Conservation (phyloP, 2,797 vertebrate genomes). For the Enteromius thamalakanensis region DNA sequence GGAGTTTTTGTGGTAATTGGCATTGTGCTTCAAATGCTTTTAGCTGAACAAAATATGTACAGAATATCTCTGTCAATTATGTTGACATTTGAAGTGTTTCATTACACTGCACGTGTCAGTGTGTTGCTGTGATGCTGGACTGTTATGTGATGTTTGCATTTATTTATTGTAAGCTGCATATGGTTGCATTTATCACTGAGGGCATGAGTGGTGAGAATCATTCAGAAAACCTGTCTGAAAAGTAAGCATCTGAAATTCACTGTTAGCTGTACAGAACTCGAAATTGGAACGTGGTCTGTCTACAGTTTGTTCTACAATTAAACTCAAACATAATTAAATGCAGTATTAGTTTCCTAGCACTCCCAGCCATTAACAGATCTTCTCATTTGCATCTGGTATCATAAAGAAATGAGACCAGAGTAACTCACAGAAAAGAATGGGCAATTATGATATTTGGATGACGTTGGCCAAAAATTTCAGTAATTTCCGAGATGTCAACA, state of each 20-base stretch:
- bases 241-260: neutral
- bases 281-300: neutral
- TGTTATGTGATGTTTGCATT: neutral
- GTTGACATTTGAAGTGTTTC: neutral
- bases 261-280: neutral
- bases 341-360: neutral
- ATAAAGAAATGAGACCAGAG: neutral
- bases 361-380: neutral
- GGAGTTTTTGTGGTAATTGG: neutral
- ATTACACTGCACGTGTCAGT: neutral
- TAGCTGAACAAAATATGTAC: neutral
- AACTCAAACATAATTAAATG: slow-evolving; percentile 1
- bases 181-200: neutral
- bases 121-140: neutral
- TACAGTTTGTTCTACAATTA: neutral
- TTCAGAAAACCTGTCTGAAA: neutral
- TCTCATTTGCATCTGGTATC: neutral
- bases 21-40: neutral
- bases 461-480: neutral
- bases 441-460: neutral
- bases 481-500: slow-evolving; percentile 8
- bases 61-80: neutral
- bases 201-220: neutral
- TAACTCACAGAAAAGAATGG: neutral
- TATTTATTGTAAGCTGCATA: neutral